These are phyloP conservation scores for Ethmia dodecea DNA, from an alignment of 2,888 invertebrate species.

Conservation along the genomic window DNA sequence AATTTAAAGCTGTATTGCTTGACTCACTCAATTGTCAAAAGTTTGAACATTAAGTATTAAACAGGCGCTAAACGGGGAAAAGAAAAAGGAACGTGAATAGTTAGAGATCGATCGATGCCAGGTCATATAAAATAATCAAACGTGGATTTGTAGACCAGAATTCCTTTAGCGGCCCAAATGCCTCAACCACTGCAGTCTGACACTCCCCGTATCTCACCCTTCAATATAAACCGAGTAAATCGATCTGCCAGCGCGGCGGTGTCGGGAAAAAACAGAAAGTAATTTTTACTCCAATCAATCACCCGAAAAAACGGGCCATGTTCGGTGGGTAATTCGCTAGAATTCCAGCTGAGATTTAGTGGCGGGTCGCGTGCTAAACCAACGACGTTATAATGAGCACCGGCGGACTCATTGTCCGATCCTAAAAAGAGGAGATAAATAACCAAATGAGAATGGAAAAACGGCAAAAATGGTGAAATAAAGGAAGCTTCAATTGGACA, in stretches of 20 bases:
- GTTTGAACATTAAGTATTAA: no score
- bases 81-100: no score
- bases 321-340: conserved; percentile 71
- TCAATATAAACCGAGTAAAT: conserved; percentile 29
- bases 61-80: no score
- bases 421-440: conserved; percentile 72
- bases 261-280: conserved; percentile 56
- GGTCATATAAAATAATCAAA: no score
- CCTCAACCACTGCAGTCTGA: no score
- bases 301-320: conserved; percentile 63
- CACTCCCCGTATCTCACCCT: conserved; percentile 10
- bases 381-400: conserved; percentile 66
- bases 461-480: conserved; percentile 73
- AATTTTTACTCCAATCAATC: conserved; percentile 75
- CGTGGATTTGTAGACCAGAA: no score
- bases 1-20: no score
- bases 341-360: conserved; percentile 74
- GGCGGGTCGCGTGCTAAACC: conserved; percentile 62
- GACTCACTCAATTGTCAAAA: no score
- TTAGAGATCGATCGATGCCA: no score
- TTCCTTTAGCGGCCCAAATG: no score
- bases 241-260: conserved; percentile 33
- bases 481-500: conserved; percentile 72
- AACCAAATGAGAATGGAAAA: conserved; percentile 77
- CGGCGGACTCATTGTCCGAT: conserved; percentile 44